Base-by-base conservation (phyloP, 2,888 invertebrate species). In the Charanyca ferruginea region DNA sequence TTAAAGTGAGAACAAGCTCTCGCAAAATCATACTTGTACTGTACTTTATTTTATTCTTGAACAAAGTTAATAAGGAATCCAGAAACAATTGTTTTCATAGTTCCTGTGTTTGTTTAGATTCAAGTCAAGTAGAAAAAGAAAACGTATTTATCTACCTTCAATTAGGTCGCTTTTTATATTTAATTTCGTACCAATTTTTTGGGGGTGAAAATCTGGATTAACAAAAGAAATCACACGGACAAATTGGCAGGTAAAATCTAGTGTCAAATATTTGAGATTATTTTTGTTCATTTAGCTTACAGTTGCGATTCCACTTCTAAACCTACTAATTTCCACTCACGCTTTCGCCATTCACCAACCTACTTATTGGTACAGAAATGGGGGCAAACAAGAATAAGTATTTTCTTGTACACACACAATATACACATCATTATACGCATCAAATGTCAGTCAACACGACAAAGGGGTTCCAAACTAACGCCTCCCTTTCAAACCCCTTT, bases 401-500 rank as follows among this genome's bases (percentile, higher is more conserved):
- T 41, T n/a, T 49, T 48, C 25, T 51, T 69, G 72, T 64, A 25
- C 44, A n/a, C 47, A 18, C 22, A 78, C 76, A 68, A 80, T 79
- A 60, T 79, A 67, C 68, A 58, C 73, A 73, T 77, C 72, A 76
- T 70, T 73, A 74, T 67, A 79, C 68, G 68, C 81, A 79, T 80
- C 79, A 84, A 77, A 84, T 83, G 85, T 84, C 85, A 83, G 83
- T 83, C 84, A 86, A 81, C 82, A 80, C 84, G 83, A 90, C 90
- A 90, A 91, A 88, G 83, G 85, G 79, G 79, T 73, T 76, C 67
- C 78, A 65, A 84, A 85, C 84, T 87, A 87, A 87, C 85, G 85
- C 84, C 83, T 85, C 83, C 86, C 85, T 87, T 88, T 87, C 85
- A 87, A 83, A 80, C 82, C 85, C 81, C 81, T 79, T 85, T 86